Evolutionary conservation across 2,797 vertebrate genomes (phyloP).

Genomic region (Borostomias antarcticus): DNA sequence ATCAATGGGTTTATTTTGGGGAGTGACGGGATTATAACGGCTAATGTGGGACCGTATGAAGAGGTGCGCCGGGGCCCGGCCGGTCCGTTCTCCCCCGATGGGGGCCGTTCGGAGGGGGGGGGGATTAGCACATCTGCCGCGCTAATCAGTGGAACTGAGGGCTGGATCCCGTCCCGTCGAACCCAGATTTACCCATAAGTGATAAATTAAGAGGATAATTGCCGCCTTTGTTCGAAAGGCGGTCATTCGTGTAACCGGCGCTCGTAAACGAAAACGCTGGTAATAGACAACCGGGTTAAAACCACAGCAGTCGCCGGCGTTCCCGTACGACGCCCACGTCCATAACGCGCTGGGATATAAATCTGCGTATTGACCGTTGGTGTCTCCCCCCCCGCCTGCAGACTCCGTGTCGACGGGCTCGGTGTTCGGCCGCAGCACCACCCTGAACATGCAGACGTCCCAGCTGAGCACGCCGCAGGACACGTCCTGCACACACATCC

Average conservation of each 20-base stretch:
- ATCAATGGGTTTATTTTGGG: conserved; percentile 74
- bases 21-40: conserved; percentile 50
- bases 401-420: conserved; percentile 98
- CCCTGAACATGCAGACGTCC: conserved; percentile 96
- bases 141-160: not conserved
- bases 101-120: conserved; percentile 37
- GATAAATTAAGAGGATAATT: not conserved
- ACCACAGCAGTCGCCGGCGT: too few species aligned
- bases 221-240: too few species aligned
- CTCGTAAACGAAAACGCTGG: too few species aligned
- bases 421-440: conserved; percentile 96
- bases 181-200: not conserved
- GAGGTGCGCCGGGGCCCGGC: conserved; percentile 40
- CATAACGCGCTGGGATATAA: too few species aligned
- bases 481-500: conserved; percentile 97
- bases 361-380: not conserved
- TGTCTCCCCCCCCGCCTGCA: conserved; percentile 51
- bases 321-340: too few species aligned
- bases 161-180: too few species aligned
- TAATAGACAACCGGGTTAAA: too few species aligned
- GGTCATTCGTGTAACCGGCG: too few species aligned
- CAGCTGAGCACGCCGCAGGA: conserved; percentile 98
- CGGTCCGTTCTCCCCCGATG: conserved; percentile 49
- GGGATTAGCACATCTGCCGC: conserved; percentile 40
- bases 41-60: conserved; percentile 35